phyloP scores from a whole-genome alignment of 2,888 invertebrate genomes.

The Mayetiola destructor region DNA sequence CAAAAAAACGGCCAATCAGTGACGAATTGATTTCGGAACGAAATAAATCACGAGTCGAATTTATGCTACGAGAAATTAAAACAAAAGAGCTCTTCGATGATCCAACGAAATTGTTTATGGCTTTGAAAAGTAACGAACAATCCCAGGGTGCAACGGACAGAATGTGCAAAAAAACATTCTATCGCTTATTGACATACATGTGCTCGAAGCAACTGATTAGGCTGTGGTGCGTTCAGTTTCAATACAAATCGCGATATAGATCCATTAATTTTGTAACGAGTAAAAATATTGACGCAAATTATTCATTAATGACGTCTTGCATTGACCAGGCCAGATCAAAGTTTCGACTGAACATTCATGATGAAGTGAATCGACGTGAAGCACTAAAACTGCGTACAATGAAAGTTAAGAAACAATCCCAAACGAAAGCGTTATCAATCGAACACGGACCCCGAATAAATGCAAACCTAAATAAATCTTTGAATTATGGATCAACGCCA shows the following conservation, averaged over 20 bases:
- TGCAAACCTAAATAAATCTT: background rate
- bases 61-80: constrained; percentile 33
- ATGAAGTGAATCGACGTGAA: constrained; percentile 2
- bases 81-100: constrained; percentile 38
- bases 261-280: constrained; percentile 41
- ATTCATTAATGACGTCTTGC: constrained; percentile 40
- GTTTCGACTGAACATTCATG: constrained; percentile 24
- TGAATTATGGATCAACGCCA: constrained; percentile 25
- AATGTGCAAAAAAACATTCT: constrained; percentile 41
- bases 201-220: constrained; percentile 42
- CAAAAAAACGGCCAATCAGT: background rate
- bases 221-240: constrained; percentile 35
- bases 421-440: constrained; percentile 19
- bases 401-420: constrained; percentile 17
- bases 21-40: background rate
- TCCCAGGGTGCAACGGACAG: constrained; percentile 43
- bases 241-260: constrained; percentile 34
- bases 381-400: too few species aligned
- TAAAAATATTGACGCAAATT: constrained; percentile 34
- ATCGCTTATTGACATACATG: constrained; percentile 44
- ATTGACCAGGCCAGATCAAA: constrained; percentile 49
- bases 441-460: background rate
- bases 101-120: constrained; percentile 36
- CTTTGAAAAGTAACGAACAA: constrained; percentile 41
- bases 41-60: constrained; percentile 8